phyloP scores from a whole-genome alignment of 2,797 vertebrate species.

The Spatula clypeata region DNA sequence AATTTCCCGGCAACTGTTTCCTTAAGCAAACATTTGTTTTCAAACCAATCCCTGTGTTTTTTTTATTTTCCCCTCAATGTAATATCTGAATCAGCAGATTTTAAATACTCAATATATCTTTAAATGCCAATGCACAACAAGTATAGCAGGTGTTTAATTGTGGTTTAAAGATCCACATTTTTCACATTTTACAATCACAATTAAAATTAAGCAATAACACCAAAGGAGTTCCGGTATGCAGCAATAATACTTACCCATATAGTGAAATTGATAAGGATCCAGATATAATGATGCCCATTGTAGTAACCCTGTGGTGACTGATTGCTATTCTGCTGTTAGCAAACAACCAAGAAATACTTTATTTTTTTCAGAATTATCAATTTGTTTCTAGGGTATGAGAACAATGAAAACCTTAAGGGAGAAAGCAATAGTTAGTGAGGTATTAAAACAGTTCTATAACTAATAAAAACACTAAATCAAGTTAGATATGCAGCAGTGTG shows the following conservation, averaged over 20 bases:
- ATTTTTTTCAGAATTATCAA: constrained; percentile 97
- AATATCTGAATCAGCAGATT: constrained; percentile 91
- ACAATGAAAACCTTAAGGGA: constrained; percentile 93
- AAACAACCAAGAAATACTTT: constrained; percentile 95
- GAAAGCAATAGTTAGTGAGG: constrained; percentile 94
- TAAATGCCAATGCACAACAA: constrained; percentile 89
- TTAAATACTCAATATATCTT: constrained; percentile 90
- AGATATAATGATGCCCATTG: constrained; percentile 89
- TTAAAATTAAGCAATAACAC: constrained; percentile 93
- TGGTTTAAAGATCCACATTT: constrained; percentile 91
- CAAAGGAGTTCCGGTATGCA: constrained; percentile 90
- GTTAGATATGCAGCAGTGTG: constrained; percentile 92
- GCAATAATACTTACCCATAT: constrained; percentile 89
- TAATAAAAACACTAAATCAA: constrained; percentile 98
- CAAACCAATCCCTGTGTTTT: constrained; percentile 64
- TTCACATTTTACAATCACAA: constrained; percentile 92
- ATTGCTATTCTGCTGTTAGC: constrained; percentile 92
- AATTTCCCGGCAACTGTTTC: constrained; percentile 78
- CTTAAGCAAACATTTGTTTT: constrained; percentile 79
- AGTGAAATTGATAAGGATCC: constrained; percentile 93
- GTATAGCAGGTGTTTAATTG: constrained; percentile 92
- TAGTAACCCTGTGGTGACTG: constrained; percentile 94
- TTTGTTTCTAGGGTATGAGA: constrained; percentile 94
- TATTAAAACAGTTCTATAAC: constrained; percentile 98
- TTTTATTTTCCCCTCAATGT: constrained; percentile 68